A percentile compares a stretch with the other conserved stretches of the same genome.
Evolutionary conservation across 2,888 invertebrate species (phyloP).

Genomic region (Synergus japonicus): DNA sequence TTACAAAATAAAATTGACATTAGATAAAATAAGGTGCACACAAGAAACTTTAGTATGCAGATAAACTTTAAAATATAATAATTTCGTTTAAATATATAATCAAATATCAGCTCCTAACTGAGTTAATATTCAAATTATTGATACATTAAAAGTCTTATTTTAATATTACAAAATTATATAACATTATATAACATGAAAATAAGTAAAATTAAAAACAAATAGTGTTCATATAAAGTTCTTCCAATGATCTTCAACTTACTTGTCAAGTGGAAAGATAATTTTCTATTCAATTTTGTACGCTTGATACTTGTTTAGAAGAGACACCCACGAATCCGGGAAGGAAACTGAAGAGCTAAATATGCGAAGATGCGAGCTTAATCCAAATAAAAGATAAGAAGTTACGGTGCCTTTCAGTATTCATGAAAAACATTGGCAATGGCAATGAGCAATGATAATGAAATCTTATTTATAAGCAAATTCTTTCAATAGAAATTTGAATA

Average conservation of each 20-base stretch:
- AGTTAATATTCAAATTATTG: background rate
- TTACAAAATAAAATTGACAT: background rate
- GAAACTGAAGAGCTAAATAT: slow-evolving; percentile 12
- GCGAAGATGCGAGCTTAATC: background rate
- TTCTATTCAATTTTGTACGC: background rate
- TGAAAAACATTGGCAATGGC: slow-evolving; percentile 31
- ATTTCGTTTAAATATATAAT: too few species aligned
- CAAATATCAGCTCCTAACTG: too few species aligned
- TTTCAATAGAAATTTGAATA: background rate
- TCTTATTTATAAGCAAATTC: background rate
- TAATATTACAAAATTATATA: background rate
- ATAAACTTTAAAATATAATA: too few species aligned
- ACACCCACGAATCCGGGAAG: background rate
- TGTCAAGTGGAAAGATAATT: background rate
- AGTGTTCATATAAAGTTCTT: background rate
- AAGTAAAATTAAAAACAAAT: background rate
- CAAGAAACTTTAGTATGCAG: too few species aligned
- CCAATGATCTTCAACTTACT: background rate
- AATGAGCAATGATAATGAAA: slow-evolving; percentile 15
- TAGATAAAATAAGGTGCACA: background rate
- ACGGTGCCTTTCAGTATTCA: background rate
- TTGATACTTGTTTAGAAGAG: background rate
- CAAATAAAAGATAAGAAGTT: slow-evolving; percentile 23
- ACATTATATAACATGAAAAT: background rate
- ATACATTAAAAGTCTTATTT: background rate